Percentiles rank a stretch among this genome's conserved stretches.
Conservation (phyloP, 2,113 vertebrate species). For the Neopipo cinnamomea region DNA sequence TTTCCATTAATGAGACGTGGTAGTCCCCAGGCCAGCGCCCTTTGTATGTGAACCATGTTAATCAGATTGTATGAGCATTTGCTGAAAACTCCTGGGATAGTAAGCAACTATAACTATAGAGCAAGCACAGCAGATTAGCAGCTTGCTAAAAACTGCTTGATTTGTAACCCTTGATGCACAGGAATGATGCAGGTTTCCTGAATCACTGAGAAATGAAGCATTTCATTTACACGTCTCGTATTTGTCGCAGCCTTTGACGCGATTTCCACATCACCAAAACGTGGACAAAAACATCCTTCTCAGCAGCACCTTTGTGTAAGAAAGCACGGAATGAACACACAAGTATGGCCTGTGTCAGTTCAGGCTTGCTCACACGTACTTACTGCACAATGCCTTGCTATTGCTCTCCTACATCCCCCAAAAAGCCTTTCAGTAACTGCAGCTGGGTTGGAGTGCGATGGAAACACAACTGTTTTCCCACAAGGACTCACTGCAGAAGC, state of each 20-base stretch:
- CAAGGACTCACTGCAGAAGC: not conserved
- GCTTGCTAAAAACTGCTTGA: slow-evolving; percentile 70
- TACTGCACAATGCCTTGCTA: not conserved
- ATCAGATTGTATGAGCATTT: slow-evolving; percentile 72
- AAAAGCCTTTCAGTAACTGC: not conserved
- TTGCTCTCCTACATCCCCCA: not conserved
- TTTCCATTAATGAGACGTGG: slow-evolving; percentile 67
- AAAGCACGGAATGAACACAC: not conserved
- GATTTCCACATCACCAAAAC: not conserved
- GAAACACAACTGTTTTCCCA: not conserved
- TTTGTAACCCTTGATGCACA: slow-evolving; percentile 70
- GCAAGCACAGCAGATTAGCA: slow-evolving; percentile 66
- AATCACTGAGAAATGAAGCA: not conserved
- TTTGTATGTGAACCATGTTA: slow-evolving; percentile 69
- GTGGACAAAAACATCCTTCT: not conserved
- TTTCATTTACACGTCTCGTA: not conserved
- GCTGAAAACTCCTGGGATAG: slow-evolving; percentile 64
- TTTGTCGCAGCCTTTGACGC: not conserved
- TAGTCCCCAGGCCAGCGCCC: slow-evolving; percentile 69
- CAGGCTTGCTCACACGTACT: not conserved
- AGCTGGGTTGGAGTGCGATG: not conserved
- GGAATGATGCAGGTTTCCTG: not conserved
- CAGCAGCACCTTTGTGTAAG: not conserved
- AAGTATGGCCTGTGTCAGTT: not conserved
- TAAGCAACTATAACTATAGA: slow-evolving; percentile 42